Base-by-base conservation (phyloP, 2,113 vertebrate species). In the Pterocles gutturalis region DNA sequence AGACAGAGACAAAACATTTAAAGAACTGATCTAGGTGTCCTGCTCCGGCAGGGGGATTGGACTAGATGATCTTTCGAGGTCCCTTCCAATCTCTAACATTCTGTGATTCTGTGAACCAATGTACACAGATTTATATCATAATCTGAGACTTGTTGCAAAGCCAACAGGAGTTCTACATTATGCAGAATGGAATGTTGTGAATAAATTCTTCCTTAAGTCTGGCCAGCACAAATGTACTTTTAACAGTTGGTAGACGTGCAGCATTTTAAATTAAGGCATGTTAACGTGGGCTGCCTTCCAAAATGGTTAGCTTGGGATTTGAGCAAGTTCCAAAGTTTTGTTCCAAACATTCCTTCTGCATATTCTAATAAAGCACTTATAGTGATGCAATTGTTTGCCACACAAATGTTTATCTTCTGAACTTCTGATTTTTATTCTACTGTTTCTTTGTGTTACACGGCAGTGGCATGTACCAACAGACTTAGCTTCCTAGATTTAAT, bases 141-240 rank as follows among this genome's bases (percentile, higher is more conserved):
- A 21, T 76, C 26, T 20, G n/a, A 89, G 46, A 66, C 19, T 51
- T 78, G n/a, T n/a, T n/a, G n/a, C n/a, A n/a, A n/a, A n/a, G n/a
- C n/a, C n/a, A n/a, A n/a, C n/a, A n/a, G n/a, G n/a, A n/a, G n/a
- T n/a, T n/a, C n/a, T n/a, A n/a, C n/a, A n/a, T n/a, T 65, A 49
- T 2, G 1, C 90, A 53, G 90, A 85, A 45, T 11, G 53, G 88
- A 94, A 94, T 64, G 76, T 71, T 96, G 69, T 92, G 90, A 95
- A 83, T 92, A 94, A 95, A 78, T 87, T 92, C 76, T 87, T 93
- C 85, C 88, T 67, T 51, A 64, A 84, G 48, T 79, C 89, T 90
- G 83, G 92, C 92, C 94, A 96, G 84, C 65, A 90, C 53, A 93
- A 96, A 83, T 67, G 65, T 90, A 90, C 86, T 96, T 94, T 71